Conservation (phyloP, 2,113 vertebrate species). For the Vulpes vulpes region DNA sequence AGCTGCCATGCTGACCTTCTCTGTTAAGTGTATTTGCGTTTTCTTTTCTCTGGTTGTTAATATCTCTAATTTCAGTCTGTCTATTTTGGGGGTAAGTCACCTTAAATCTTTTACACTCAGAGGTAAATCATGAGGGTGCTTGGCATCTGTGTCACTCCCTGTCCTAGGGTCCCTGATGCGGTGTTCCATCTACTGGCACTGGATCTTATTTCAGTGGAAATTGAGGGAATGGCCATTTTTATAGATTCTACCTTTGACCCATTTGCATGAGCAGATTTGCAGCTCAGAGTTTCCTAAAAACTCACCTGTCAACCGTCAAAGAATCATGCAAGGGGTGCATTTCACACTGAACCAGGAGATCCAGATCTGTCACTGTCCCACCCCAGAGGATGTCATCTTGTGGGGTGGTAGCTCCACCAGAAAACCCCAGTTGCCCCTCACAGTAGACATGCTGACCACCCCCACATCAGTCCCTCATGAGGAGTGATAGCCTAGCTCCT, state of each 20-base stretch:
- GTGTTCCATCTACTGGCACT: background rate
- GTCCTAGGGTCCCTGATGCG: too few relatives aligned
- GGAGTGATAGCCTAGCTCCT: background rate
- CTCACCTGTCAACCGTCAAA: background rate
- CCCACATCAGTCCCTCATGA: background rate
- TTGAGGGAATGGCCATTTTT: background rate
- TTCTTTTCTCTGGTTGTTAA: background rate
- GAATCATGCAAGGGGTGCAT: background rate
- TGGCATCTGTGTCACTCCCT: background rate
- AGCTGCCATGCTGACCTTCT: background rate
- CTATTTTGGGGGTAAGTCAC: background rate
- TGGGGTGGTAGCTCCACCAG: too few relatives aligned
- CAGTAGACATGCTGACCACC: background rate
- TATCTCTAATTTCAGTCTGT: background rate
- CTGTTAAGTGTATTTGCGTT: background rate
- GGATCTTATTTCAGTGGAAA: background rate
- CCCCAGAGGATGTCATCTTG: background rate
- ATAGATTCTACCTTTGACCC: background rate
- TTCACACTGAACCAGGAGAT: background rate
- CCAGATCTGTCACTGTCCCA: background rate
- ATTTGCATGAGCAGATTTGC: background rate
- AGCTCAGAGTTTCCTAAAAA: background rate
- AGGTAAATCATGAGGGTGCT: background rate
- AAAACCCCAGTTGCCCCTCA: background rate
- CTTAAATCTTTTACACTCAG: background rate